phyloP scores from a whole-genome alignment of 1,140 invertebrate species.

The Lepidostoma basale region DNA sequence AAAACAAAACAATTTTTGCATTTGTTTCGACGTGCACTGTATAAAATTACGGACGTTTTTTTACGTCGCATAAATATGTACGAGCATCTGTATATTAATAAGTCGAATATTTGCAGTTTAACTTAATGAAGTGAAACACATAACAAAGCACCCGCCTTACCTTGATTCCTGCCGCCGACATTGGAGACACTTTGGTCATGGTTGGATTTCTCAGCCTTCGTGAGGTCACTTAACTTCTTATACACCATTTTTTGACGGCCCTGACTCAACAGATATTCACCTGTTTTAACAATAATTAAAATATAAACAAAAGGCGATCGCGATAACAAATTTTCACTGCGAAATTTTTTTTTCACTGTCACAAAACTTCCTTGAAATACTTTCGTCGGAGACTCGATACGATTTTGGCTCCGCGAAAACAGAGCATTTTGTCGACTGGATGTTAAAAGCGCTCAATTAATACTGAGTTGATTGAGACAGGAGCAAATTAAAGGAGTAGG shows the following conservation, averaged over 20 bases:
- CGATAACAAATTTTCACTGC: no score
- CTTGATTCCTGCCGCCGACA: conserved; percentile 26
- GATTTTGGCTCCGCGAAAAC: background rate
- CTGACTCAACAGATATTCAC: conserved; percentile 27
- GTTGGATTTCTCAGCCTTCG: conserved; percentile 41
- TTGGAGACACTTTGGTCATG: conserved; percentile 31
- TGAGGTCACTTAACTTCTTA: conserved; percentile 36
- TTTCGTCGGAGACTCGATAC: background rate
- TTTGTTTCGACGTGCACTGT: no score
- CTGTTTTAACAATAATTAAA: no score
- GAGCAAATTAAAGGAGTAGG: no score
- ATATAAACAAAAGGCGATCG: background rate
- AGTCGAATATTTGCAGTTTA: no score
- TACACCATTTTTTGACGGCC: conserved; percentile 37
- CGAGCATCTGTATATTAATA: no score
- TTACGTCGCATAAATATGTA: no score
- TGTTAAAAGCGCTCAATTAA: background rate
- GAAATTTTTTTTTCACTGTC: background rate
- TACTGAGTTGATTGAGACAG: background rate
- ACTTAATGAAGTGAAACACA: conserved; percentile 18
- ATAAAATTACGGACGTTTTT: no score
- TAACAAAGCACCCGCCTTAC: conserved; percentile 19
- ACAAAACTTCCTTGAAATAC: background rate
- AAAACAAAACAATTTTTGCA: no score
- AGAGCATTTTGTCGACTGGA: background rate